Conservation (phyloP, 2,888 invertebrate genomes). For the Cephonodes hylas region DNA sequence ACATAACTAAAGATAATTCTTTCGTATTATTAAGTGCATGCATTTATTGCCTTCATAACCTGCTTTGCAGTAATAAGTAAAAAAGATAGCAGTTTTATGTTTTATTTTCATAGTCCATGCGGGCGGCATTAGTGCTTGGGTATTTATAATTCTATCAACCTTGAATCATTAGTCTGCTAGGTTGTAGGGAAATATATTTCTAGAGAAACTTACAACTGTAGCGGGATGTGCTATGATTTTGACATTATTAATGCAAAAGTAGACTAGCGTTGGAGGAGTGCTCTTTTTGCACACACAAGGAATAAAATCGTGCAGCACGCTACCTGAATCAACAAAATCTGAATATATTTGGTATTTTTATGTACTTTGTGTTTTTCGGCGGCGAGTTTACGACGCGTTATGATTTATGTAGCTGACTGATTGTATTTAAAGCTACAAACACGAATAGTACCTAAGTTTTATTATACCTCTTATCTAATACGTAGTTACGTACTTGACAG, state of each 20-base stretch:
- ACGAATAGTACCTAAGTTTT: constrained; percentile 22
- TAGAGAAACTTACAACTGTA: background rate
- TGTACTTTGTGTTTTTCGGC: constrained; percentile 24
- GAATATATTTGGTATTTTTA: constrained; percentile 15
- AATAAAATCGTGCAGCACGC: constrained; percentile 29
- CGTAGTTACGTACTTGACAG: background rate
- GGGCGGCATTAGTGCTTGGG: background rate
- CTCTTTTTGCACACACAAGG: constrained; percentile 29
- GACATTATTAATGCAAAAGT: background rate
- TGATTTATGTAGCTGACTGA: constrained; percentile 32
- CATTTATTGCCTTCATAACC: background rate
- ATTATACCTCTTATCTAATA: background rate
- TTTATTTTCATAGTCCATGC: background rate
- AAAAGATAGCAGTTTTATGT: background rate
- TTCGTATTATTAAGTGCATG: background rate
- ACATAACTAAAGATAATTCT: background rate
- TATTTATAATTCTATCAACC: background rate
- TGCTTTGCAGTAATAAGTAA: background rate
- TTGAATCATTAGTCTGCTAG: background rate
- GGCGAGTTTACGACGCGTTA: constrained; percentile 28
- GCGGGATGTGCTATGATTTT: too few species aligned
- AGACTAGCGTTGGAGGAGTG: background rate
- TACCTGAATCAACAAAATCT: constrained; percentile 31
- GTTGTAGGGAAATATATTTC: too few species aligned
- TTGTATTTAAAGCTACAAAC: constrained; percentile 29